These are phyloP conservation scores for Bergia puertoricense DNA, from an alignment of 92 coral and sea anemone genomes.

Conservation along the genomic window DNA sequence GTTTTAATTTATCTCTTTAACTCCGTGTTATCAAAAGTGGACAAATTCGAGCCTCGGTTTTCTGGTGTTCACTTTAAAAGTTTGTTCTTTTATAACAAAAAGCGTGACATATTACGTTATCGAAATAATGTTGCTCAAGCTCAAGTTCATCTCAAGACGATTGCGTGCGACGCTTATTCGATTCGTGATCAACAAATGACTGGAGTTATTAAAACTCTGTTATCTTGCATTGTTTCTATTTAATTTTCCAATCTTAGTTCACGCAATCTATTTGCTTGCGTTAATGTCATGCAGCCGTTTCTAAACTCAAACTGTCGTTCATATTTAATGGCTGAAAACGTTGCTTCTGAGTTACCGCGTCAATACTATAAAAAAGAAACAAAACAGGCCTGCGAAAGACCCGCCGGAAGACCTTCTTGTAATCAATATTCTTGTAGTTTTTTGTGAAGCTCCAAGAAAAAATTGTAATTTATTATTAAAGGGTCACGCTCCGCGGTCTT, in stretches of 20 bases:
- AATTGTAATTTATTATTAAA: no score
- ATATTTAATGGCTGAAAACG: no score
- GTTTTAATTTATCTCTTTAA: no score
- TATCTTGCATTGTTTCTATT: neutral
- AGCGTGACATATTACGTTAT: neutral
- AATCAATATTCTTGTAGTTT: neutral
- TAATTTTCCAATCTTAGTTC: neutral
- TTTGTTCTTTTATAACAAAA: no score
- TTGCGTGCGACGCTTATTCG: neutral
- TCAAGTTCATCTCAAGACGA: neutral
- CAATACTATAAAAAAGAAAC: no score
- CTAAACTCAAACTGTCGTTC: no score
- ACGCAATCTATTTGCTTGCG: neutral
- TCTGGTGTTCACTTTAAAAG: no score
- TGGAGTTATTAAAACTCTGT: neutral
- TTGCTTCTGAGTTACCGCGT: neutral
- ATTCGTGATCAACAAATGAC: neutral
- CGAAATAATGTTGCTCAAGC: neutral
- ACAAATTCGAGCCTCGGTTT: no score
- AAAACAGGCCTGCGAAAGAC: no score
- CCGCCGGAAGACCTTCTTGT: neutral
- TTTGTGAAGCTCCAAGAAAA: neutral
- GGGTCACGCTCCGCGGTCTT: neutral
- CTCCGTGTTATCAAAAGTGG: no score
- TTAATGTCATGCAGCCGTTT: no score